Percentiles rank a stretch among this genome's conserved stretches.
Conservation (phyloP, 2,113 vertebrate species). For the Hippotragus niger region DNA sequence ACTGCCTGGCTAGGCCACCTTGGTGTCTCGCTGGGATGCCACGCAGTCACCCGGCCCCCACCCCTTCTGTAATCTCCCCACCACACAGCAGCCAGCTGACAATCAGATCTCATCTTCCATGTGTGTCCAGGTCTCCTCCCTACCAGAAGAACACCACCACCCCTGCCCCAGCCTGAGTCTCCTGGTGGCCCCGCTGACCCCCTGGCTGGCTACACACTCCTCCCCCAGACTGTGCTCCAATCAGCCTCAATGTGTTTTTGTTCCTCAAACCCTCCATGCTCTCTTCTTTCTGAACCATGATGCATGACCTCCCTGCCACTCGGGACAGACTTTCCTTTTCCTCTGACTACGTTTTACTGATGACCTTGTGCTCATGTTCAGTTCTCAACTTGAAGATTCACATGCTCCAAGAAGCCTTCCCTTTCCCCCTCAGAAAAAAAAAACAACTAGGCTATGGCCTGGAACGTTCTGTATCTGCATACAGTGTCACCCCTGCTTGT, state of each 20-base stretch:
- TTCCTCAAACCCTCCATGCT: fast-evolving
- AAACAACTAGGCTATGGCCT: fast-evolving
- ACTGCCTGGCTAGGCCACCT: neutral
- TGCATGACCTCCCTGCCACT: neutral
- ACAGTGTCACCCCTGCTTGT: fast-evolving
- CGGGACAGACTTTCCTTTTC: neutral
- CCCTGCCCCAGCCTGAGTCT: fast-evolving
- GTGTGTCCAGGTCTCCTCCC: too few species aligned
- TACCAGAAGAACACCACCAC: neutral
- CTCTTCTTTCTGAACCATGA: neutral
- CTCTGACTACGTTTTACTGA: neutral
- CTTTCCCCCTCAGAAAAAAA: neutral
- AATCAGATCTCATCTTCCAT: neutral
- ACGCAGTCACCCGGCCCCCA: fast-evolving
- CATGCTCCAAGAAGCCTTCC: neutral
- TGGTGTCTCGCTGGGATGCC: neutral
- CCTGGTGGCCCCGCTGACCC: fast-evolving
- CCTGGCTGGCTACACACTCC: neutral
- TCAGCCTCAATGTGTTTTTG: neutral
- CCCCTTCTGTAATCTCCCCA: neutral
- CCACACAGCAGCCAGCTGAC: too few species aligned
- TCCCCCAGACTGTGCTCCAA: too few species aligned
- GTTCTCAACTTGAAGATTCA: neutral
- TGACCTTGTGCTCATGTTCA: neutral
- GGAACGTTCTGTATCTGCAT: too few species aligned